phyloP scores from a whole-genome alignment of 2,888 invertebrate genomes.

The Cheilosia vulpina region DNA sequence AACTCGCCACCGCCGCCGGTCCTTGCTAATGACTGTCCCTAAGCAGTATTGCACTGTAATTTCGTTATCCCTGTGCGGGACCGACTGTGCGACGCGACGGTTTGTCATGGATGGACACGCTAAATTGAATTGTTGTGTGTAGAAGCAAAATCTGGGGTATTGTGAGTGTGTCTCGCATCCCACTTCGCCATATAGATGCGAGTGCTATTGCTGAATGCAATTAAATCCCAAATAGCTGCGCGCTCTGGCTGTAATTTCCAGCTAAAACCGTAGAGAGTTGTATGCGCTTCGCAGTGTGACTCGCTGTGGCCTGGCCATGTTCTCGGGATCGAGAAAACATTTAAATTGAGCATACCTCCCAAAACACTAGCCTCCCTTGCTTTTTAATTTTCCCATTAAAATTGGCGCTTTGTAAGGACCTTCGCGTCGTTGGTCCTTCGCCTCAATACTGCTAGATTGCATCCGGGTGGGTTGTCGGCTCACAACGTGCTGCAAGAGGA shows the following conservation, averaged over 20 bases:
- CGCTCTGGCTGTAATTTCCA: slow-evolving; percentile 48
- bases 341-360: slow-evolving; percentile 50
- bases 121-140: slow-evolving; percentile 74
- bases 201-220: slow-evolving; percentile 65
- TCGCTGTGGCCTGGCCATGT: slow-evolving; percentile 23
- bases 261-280: slow-evolving; percentile 41
- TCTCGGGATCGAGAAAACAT: slow-evolving; percentile 37
- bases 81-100: slow-evolving; percentile 49
- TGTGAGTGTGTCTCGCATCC: not conserved
- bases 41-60: slow-evolving; percentile 55
- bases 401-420: slow-evolving; percentile 25
- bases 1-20: slow-evolving; percentile 24
- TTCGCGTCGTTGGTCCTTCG: slow-evolving; percentile 12
- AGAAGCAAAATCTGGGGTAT: not conserved
- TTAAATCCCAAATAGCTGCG: slow-evolving; percentile 65
- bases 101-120: slow-evolving; percentile 73
- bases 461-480: slow-evolving; percentile 13
- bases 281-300: not conserved
- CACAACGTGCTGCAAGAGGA: slow-evolving; percentile 61
- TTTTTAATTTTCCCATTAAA: slow-evolving; percentile 65
- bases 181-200: not conserved
- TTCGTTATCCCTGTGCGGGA: slow-evolving; percentile 63
- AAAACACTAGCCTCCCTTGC: slow-evolving; percentile 28
- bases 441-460: slow-evolving; percentile 37
- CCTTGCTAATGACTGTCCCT: slow-evolving; percentile 39